phyloP scores from a whole-genome alignment of 1,140 invertebrate genomes.

The Lasioglossum albipes region DNA sequence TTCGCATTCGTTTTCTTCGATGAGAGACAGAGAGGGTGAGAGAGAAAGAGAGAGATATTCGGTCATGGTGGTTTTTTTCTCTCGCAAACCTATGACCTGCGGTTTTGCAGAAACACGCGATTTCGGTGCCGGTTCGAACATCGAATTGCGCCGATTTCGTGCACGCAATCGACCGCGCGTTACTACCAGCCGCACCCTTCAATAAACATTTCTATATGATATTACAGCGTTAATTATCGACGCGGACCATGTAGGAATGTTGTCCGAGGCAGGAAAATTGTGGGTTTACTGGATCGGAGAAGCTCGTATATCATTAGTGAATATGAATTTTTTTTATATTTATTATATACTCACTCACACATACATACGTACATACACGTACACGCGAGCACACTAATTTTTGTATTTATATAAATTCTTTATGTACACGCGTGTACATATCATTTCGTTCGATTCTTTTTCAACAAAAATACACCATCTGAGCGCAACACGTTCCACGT shows the following conservation, averaged over 20 bases:
- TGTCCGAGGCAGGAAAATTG: constrained; percentile 51
- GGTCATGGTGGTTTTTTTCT: neutral
- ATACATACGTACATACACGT: no score
- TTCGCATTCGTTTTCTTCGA: no score
- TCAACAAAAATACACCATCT: no score
- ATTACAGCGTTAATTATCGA: constrained; percentile 67
- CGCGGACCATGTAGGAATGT: constrained; percentile 69
- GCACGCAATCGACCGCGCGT: neutral
- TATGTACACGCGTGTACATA: no score
- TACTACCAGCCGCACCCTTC: neutral
- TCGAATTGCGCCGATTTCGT: neutral
- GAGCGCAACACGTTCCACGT: neutral
- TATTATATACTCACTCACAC: constrained; percentile 16
- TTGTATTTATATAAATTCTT: no score
- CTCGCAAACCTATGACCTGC: neutral
- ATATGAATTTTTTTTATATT: constrained; percentile 19
- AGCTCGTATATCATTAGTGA: constrained; percentile 71
- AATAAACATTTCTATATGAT: constrained; percentile 29
- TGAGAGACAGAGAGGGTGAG: no score
- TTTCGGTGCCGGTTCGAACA: neutral
- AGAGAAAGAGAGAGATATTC: neutral
- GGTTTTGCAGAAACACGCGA: neutral
- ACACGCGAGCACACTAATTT: no score
- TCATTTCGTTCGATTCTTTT: neutral
- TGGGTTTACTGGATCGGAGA: constrained; percentile 74